Evolutionary conservation across 2,113 vertebrate species (phyloP).

Genomic region (Forbesichthys agassizii): DNA sequence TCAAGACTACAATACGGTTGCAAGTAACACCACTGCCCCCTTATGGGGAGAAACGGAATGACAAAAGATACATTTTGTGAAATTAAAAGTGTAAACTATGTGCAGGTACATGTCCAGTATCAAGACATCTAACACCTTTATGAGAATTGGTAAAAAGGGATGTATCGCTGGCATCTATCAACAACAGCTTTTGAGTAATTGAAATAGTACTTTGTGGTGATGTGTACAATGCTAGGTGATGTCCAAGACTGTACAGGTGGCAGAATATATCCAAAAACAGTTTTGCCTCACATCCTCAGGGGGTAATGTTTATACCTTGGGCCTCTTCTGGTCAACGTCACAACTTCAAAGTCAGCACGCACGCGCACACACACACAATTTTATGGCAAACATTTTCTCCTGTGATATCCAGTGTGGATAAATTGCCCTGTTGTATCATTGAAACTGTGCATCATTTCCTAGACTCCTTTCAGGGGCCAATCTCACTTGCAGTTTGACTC

Average conservation of each 20-base stretch:
- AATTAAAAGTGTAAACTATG: too few relatives aligned
- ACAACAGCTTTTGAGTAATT: too few relatives aligned
- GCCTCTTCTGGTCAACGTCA: constrained; percentile 63
- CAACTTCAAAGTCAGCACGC: constrained; percentile 64
- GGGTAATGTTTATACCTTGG: constrained; percentile 49
- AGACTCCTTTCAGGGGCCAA: constrained; percentile 28
- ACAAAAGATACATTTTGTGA: neutral
- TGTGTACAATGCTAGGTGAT: too few relatives aligned
- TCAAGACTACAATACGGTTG: too few relatives aligned
- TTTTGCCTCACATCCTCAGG: constrained; percentile 41
- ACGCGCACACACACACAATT: constrained; percentile 1
- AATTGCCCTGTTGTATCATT: constrained; percentile 61
- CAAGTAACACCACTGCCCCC: constrained; percentile 62
- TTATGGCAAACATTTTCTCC: constrained; percentile 22
- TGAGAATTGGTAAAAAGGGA: too few relatives aligned
- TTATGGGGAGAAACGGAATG: constrained; percentile 30
- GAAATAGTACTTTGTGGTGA: too few relatives aligned
- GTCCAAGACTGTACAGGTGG: too few relatives aligned
- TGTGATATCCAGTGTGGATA: constrained; percentile 33
- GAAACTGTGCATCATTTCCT: constrained; percentile 56
- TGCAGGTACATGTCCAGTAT: too few relatives aligned
- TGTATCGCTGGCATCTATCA: too few relatives aligned
- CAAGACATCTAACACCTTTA: too few relatives aligned
- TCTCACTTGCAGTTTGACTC: constrained; percentile 54
- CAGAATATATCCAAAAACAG: too few relatives aligned